Conservation (phyloP, 2,113 vertebrate species). For the Anolis sagrei region DNA sequence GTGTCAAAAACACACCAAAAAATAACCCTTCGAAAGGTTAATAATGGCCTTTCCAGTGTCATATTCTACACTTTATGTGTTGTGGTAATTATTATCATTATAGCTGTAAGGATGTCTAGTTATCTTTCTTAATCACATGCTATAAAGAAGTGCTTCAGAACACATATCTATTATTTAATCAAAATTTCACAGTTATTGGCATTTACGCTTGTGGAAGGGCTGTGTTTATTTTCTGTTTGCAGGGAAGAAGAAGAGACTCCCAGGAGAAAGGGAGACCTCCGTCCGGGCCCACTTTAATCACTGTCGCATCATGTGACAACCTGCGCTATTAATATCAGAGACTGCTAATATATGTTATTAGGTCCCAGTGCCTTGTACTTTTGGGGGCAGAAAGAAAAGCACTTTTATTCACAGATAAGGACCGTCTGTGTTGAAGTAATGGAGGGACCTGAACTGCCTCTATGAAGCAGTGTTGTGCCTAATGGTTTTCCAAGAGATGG, state of each 20-base stretch:
- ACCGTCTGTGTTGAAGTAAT: background rate
- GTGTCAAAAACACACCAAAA: conserved; percentile 81
- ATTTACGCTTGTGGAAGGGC: conserved; percentile 80
- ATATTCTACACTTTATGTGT: conserved; percentile 90
- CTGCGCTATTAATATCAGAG: conserved; percentile 81
- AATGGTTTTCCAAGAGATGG: conserved; percentile 1
- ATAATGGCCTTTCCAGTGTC: conserved; percentile 93
- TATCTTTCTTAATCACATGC: conserved; percentile 95
- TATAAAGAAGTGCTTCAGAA: conserved; percentile 87
- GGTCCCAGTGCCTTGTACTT: conserved; percentile 56
- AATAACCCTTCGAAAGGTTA: conserved; percentile 90
- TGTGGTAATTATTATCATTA: conserved; percentile 99
- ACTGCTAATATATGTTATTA: conserved; percentile 71
- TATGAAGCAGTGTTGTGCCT: background rate
- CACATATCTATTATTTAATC: conserved; percentile 99
- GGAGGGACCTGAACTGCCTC: conserved; percentile 26
- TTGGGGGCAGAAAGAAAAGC: conserved; percentile 66
- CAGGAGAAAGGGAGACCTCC: conserved; percentile 74
- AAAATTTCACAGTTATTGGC: conserved; percentile 92
- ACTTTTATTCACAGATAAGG: conserved; percentile 67
- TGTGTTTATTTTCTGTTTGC: conserved; percentile 96
- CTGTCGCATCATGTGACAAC: conserved; percentile 78
- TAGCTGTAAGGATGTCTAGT: conserved; percentile 92
- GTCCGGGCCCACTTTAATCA: conserved; percentile 77
- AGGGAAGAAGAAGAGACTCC: conserved; percentile 79